phyloP scores from a whole-genome alignment of 2,113 vertebrate species.

The Oriolus oriolus region DNA sequence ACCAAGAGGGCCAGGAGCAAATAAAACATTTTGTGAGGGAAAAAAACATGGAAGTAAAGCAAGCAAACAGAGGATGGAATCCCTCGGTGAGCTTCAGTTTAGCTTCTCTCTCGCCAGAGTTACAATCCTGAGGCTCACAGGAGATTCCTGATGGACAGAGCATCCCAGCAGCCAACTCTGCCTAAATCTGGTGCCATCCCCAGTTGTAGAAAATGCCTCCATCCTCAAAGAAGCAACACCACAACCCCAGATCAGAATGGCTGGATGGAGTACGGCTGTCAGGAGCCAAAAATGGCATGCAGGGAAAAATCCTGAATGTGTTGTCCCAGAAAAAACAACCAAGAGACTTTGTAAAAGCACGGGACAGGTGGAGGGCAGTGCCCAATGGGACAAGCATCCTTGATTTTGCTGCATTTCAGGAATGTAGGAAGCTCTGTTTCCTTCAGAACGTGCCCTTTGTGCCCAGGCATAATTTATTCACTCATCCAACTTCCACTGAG shows the following conservation, averaged over 20 bases:
- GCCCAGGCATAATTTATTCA: background rate
- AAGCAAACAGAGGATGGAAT: background rate
- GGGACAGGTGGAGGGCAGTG: background rate
- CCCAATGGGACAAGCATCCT: background rate
- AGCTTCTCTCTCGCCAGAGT: background rate
- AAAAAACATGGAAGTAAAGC: background rate
- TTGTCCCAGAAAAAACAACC: background rate
- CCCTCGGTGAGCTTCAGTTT: background rate
- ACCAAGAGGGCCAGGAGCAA: background rate
- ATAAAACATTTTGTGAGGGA: background rate
- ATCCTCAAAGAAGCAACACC: background rate
- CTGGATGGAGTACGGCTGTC: accelerated
- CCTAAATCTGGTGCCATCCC: background rate
- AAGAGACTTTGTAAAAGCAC: background rate
- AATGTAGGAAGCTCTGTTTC: background rate
- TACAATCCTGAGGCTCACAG: accelerated
- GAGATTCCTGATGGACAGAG: accelerated
- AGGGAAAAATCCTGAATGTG: background rate
- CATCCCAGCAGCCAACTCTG: background rate
- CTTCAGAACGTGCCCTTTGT: background rate
- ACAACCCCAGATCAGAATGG: background rate
- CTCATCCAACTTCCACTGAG: background rate
- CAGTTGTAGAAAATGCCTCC: background rate
- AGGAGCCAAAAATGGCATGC: too few relatives aligned
- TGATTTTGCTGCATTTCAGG: background rate